Base-by-base conservation (phyloP, 2,113 vertebrate species). In the Ancistrus triradiatus region DNA sequence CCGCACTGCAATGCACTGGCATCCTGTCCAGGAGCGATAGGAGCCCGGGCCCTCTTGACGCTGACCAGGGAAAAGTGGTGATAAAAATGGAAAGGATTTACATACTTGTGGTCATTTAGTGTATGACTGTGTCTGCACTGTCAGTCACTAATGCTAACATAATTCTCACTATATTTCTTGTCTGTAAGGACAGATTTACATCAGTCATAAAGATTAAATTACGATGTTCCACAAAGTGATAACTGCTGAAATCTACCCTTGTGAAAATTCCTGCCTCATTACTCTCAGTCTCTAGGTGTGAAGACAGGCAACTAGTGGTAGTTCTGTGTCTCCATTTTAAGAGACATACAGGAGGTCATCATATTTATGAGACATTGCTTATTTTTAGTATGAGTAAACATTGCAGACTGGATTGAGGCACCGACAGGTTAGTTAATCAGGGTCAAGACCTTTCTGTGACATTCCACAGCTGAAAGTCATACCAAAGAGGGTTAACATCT, bases 161-260 rank as follows among this genome's bases (percentile, higher is more conserved):
- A n/a, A n/a, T n/a, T n/a, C n/a, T n/a, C n/a, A n/a, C n/a, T n/a
- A n/a, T n/a, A n/a, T n/a, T n/a, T n/a, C n/a, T n/a, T n/a, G n/a
- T n/a, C n/a, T n/a, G n/a, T n/a, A n/a, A n/a, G n/a, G n/a, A n/a
- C n/a, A n/a, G n/a, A n/a, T n/a, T n/a, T n/a, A n/a, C n/a, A n/a
- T n/a, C n/a, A n/a, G 10, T 73, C 67, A 68, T 72, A 66, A 66
- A 75, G 52, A 77, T 73, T 71, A 74, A 74, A 75, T 82, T 57
- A 66, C 79, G 68, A 78, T 57, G 70, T 83, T 65, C 65, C 28
- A 22, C 37, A 74, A 82, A 74, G 74, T 48, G 31, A 61, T 68
- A 28, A 67, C 44, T 48, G 18, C 13, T 44, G 51, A 15, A 38
- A 68, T 64, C 24, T 13, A 49, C 18, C 14, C 40, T 22, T 31